Conservation (phyloP, 2,888 invertebrate genomes). For the Rotaria macrura region DNA sequence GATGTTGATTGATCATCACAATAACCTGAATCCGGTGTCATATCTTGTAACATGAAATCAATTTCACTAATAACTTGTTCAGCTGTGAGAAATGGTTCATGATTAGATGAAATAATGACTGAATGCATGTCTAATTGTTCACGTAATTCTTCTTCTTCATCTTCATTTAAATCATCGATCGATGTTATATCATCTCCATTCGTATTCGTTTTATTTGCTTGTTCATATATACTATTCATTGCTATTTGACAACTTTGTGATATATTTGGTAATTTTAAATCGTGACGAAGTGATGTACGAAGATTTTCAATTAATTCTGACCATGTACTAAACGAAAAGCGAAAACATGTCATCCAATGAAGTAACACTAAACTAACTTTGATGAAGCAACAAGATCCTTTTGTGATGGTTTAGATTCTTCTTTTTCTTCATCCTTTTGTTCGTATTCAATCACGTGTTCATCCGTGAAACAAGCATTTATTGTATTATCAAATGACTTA, state of each 20-base stretch:
- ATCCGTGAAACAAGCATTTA: constrained; percentile 25
- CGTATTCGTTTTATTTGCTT: not conserved
- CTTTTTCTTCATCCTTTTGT: not conserved
- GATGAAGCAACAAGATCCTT: constrained; percentile 15
- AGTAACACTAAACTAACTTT: not conserved
- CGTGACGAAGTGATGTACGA: not conserved
- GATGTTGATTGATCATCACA: not conserved
- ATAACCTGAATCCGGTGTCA: constrained; percentile 32
- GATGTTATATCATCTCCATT: not conserved
- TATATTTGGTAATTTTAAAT: constrained; percentile 5
- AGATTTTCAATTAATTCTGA: constrained; percentile 17
- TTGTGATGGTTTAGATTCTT: not conserved
- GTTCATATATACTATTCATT: not conserved
- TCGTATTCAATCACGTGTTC: not conserved
- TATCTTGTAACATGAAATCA: constrained; percentile 27
- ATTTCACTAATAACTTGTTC: constrained; percentile 33
- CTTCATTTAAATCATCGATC: constrained; percentile 21
- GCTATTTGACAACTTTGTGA: constrained; percentile 14
- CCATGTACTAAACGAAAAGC: not conserved
- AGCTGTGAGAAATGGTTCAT: constrained; percentile 31
- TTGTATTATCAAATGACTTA: constrained; percentile 31
- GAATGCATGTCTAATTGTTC: constrained; percentile 34
- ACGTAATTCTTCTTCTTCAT: constrained; percentile 30
- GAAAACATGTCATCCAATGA: not conserved
- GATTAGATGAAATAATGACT: constrained; percentile 18